phyloP scores from a whole-genome alignment of 2,113 vertebrate genomes.

The Plotosus lineatus region DNA sequence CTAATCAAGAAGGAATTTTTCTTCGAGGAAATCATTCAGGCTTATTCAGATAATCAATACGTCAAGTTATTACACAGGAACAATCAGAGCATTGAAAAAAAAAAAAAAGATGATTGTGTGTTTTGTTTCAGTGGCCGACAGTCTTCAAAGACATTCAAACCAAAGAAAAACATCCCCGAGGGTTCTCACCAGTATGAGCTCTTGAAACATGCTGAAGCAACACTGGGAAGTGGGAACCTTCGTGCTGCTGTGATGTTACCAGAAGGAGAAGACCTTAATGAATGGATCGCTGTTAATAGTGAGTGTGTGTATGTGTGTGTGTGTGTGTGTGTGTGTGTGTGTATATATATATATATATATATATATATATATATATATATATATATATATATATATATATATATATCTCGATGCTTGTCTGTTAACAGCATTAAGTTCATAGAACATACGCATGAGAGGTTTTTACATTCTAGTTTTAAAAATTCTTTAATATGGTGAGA shows the following conservation, averaged over 20 bases:
- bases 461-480: background rate
- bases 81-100: background rate
- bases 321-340: too few species aligned
- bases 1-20: background rate
- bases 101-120: constrained; percentile 9
- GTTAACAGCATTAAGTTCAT: background rate
- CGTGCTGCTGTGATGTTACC: constrained; percentile 92
- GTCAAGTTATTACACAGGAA: background rate
- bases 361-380: too few species aligned
- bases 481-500: too few species aligned
- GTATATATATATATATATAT: too few species aligned
- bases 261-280: constrained; percentile 94
- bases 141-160: constrained; percentile 95
- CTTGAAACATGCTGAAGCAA: constrained; percentile 92
- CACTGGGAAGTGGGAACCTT: constrained; percentile 90
- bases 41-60: background rate
- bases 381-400: too few species aligned
- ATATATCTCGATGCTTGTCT: background rate
- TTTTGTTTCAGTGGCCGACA: constrained; percentile 79
- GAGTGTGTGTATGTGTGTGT: too few species aligned
- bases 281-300: constrained; percentile 98
- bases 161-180: constrained; percentile 95
- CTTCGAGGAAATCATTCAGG: background rate
- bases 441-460: background rate
- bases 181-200: constrained; percentile 96